phyloP scores from a whole-genome alignment of 2,113 vertebrate genomes.

The Podarcis raffonei region DNA sequence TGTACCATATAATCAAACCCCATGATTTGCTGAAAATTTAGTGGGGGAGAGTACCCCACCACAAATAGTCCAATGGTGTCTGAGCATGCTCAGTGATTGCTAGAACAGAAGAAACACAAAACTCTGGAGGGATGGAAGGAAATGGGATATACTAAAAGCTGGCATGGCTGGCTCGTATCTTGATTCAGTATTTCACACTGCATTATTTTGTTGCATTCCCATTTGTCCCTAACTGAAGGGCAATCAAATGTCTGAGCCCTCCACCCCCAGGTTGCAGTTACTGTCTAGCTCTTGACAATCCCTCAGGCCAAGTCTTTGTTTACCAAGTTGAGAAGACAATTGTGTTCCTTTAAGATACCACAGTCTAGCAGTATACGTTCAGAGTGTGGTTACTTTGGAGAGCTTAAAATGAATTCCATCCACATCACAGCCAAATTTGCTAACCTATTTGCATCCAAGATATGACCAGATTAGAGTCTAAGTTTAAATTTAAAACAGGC shows the following conservation, averaged over 20 bases:
- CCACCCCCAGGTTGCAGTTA: neutral
- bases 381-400: neutral
- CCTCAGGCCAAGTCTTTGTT: neutral
- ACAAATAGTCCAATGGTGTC: neutral
- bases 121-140: neutral
- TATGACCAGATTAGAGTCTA: neutral
- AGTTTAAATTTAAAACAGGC: conserved; percentile 4
- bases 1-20: neutral
- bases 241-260: neutral
- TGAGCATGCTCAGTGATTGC: neutral
- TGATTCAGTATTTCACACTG: neutral
- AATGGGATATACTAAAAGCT: neutral
- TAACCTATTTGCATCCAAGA: neutral
- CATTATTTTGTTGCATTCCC: neutral
- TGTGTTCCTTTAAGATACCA: neutral
- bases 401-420: neutral
- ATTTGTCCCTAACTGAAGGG: neutral
- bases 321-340: neutral
- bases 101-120: neutral
- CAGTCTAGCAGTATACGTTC: conserved; percentile 1
- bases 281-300: neutral
- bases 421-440: neutral
- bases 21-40: neutral
- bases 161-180: neutral
- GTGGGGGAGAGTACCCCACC: too few relatives aligned